phyloP scores from a whole-genome alignment of 1,140 invertebrate species.

The Wiebesia pumilae region DNA sequence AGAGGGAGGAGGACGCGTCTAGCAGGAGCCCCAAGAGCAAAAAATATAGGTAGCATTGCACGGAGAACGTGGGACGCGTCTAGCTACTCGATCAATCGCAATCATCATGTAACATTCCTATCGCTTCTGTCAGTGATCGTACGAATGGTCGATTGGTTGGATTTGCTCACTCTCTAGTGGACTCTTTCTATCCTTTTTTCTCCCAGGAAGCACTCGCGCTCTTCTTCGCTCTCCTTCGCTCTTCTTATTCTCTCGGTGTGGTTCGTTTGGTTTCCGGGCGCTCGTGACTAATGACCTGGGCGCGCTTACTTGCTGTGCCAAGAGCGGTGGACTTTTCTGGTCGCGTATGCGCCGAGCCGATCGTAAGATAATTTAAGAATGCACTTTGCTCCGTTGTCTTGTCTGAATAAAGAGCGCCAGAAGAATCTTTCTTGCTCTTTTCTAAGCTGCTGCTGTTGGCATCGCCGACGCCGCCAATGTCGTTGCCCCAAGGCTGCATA shows the following conservation, averaged over 20 bases:
- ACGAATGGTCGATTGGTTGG: conserved; percentile 45
- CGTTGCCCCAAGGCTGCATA: background rate
- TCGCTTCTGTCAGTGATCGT: conserved; percentile 47
- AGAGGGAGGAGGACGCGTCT: background rate
- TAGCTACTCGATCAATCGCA: conserved; percentile 51
- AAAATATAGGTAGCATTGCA: too few relatives aligned
- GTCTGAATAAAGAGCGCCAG: conserved; percentile 45
- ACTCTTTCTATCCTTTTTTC: too few relatives aligned
- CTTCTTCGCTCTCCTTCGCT: conserved; percentile 5
- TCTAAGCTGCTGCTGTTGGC: background rate
- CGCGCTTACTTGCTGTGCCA: conserved; percentile 25
- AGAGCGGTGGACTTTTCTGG: conserved; percentile 30
- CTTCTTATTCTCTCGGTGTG: conserved; percentile 19
- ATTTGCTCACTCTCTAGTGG: conserved; percentile 1
- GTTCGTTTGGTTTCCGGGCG: conserved; percentile 5
- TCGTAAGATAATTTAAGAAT: conserved; percentile 55
- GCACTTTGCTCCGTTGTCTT: conserved; percentile 54
- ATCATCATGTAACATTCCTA: conserved; percentile 41
- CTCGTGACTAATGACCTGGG: conserved; percentile 52
- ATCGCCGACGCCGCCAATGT: background rate
- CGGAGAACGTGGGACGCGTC: conserved; percentile 30
- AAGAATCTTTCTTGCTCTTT: background rate
- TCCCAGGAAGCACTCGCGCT: too few relatives aligned
- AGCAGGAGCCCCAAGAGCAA: background rate
- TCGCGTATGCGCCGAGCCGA: conserved; percentile 34